These are phyloP conservation scores for Irena cyanogastra DNA, from an alignment of 2,113 vertebrate genomes.

Conservation along the genomic window DNA sequence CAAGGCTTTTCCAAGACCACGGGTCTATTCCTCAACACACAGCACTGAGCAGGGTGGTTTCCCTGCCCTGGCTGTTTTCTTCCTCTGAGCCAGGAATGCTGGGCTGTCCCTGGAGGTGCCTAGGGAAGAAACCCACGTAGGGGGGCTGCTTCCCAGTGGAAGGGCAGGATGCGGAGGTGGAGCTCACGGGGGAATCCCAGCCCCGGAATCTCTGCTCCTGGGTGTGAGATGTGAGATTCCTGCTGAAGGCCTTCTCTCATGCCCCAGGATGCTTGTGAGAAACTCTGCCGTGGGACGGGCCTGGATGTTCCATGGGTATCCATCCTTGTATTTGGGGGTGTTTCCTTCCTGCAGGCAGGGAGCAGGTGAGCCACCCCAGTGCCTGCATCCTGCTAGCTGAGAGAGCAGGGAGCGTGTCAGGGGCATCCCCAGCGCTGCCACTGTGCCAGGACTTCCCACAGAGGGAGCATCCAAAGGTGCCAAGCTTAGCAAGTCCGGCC, in stretches of 20 bases:
- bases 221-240: not conserved
- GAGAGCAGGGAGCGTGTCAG: not conserved
- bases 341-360: not conserved
- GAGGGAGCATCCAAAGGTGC: not conserved
- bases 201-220: not conserved
- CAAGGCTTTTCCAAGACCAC: not conserved
- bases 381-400: accelerated
- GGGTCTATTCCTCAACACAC: not conserved
- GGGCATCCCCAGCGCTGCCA: not conserved
- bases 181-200: not conserved
- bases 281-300: not conserved
- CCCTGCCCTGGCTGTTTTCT: not conserved
- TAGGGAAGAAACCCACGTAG: accelerated
- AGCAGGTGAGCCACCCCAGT: not conserved
- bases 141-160: not conserved
- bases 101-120: accelerated
- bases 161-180: accelerated
- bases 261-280: not conserved
- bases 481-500: accelerated
- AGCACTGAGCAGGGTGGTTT: not conserved
- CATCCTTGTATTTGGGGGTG: not conserved
- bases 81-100: not conserved
- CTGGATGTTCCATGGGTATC: not conserved
- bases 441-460: not conserved
- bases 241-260: not conserved